phyloP scores from a whole-genome alignment of 1,140 invertebrate species.

The Drosophila kepulauana region DNA sequence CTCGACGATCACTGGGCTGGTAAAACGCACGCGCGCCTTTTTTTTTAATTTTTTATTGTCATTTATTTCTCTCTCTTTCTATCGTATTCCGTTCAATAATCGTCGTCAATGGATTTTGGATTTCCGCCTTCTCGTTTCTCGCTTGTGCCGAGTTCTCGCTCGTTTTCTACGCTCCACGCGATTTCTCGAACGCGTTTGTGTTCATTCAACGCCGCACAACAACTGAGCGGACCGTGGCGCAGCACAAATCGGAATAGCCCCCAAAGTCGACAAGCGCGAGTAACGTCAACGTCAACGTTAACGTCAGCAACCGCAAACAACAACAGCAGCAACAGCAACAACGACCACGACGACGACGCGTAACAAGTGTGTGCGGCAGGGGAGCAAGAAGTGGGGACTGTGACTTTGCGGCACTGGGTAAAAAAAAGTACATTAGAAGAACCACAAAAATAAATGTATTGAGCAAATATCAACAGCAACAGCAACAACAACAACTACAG shows the following conservation, averaged over 20 bases:
- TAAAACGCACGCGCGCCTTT: slow-evolving; percentile 70
- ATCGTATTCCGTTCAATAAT: neutral
- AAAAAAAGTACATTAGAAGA: slow-evolving; percentile 55
- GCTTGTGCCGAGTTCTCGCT: slow-evolving; percentile 14
- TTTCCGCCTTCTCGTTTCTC: slow-evolving; percentile 25
- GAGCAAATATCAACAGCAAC: slow-evolving; percentile 71
- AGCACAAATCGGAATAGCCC: slow-evolving; percentile 60
- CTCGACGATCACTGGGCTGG: slow-evolving; percentile 34
- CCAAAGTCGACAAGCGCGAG: slow-evolving; percentile 35
- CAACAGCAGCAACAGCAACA: too few relatives aligned
- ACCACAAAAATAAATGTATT: slow-evolving; percentile 78
- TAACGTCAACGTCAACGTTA: slow-evolving; percentile 45
- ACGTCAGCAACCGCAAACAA: slow-evolving; percentile 7
- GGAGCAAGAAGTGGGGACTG: neutral
- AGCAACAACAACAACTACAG: too few relatives aligned
- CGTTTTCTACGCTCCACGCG: slow-evolving; percentile 33
- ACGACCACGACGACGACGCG: slow-evolving; percentile 41
- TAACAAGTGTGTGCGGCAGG: slow-evolving; percentile 65
- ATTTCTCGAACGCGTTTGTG: slow-evolving; percentile 64
- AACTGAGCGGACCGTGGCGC: slow-evolving; percentile 60
- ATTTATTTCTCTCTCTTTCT: neutral
- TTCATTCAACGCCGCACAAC: slow-evolving; percentile 72
- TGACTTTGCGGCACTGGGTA: slow-evolving; percentile 8
- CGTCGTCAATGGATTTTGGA: slow-evolving; percentile 13
- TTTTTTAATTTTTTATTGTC: slow-evolving; percentile 4